phyloP scores from a whole-genome alignment of 2,113 vertebrate species.

The Equus przewalskii region DNA sequence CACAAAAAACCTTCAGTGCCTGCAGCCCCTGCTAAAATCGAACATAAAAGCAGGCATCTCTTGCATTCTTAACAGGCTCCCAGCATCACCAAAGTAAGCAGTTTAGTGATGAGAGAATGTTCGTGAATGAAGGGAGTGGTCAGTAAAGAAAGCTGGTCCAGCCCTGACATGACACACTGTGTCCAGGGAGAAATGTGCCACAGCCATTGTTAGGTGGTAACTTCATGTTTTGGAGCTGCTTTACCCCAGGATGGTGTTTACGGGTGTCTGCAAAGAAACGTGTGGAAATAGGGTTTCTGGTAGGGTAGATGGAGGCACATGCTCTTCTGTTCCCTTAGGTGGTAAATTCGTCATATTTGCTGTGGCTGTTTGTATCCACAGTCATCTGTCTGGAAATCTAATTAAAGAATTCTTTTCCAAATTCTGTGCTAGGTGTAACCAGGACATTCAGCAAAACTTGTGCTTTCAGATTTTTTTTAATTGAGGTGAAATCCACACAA shows the following conservation, averaged over 20 bases:
- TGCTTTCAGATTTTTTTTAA: not conserved
- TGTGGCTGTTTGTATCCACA: not conserved
- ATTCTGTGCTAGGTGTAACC: not conserved
- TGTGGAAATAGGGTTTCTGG: not conserved
- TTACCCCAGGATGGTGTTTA: not conserved
- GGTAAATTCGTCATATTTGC: not conserved
- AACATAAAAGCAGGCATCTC: not conserved
- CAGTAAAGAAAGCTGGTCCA: not conserved
- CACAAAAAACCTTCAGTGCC: slow-evolving; percentile 60
- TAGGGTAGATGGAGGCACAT: accelerated
- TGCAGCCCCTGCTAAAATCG: slow-evolving; percentile 50
- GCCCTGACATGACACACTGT: not conserved
- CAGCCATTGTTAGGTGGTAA: not conserved
- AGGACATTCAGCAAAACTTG: not conserved
- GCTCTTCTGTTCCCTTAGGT: not conserved
- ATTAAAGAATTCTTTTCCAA: not conserved
- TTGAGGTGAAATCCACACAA: not conserved
- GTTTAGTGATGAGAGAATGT: not conserved
- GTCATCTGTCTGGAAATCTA: not conserved
- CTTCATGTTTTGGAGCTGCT: not conserved
- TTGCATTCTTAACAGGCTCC: slow-evolving; percentile 34
- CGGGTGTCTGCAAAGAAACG: not conserved
- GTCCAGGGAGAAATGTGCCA: not conserved
- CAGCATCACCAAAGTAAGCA: not conserved
- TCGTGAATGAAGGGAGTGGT: not conserved